Base-by-base conservation (phyloP, 2,888 invertebrate genomes). In the Acleris holmiana region DNA sequence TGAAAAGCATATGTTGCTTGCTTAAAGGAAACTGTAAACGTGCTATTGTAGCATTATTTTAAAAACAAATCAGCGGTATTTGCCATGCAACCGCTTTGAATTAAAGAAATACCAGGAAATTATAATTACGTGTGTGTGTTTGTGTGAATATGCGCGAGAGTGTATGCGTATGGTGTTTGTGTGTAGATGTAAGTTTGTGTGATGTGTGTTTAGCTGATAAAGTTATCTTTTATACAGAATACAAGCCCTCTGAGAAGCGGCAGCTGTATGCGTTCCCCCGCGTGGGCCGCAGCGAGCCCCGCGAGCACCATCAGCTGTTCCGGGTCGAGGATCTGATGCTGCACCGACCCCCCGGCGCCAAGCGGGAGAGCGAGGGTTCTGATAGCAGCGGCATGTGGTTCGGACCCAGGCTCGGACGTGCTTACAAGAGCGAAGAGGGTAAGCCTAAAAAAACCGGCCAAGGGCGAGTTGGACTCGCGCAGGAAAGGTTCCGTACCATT, bases 331-430 rank as follows among this genome's bases (percentile, higher is more conserved):
- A 77, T 1, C 56, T 77, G 25, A 61, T 77, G 17, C 55, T 75
- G 18, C 67, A 66, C 18, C 68, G 71, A 21, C 73, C 72, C 13
- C 68, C 63, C 5, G 71, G 69, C 51, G 70, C 67, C 15, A 80
- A 81, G 65, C 56, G 78, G 15, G 75, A 73, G 53, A 73, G 68
- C 17, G 73, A 74, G 8, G 78, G 78, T 35, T 69, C 71, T 0
- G 84, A 87, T 41, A 73, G 63, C 46, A 74, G 79, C 0, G 88
- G 85, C n/a, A 93, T 95, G 85, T 96, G 95, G 96, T 95, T 95
- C 73, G 96, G 95, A 44, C 95, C 95, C 0, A 87, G 95, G 49
- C 86, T 95, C 23, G 96, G 94, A 62, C 89, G 94, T 67, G 80
- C 88, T 0, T 88, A 86, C 67, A 92, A 88, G 73, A 83, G 70